Conservation (phyloP, 2,797 vertebrate species). For the Gymnothorax javanicus region DNA sequence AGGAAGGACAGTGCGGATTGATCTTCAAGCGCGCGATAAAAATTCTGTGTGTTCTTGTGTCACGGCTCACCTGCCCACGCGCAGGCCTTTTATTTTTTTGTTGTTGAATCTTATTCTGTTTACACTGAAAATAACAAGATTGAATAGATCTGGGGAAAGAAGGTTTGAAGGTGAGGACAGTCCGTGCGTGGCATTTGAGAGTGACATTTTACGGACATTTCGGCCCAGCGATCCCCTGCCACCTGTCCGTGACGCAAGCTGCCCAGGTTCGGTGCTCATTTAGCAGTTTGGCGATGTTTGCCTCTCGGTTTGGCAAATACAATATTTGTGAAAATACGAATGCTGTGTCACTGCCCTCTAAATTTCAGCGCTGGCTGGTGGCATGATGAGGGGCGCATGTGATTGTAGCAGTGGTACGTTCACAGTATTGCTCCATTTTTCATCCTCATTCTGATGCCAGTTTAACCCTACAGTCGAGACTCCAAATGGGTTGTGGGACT, state of each 20-base stretch:
- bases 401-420: too few species aligned
- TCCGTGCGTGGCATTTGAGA: neutral
- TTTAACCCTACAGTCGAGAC: too few species aligned
- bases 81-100: conserved; percentile 32
- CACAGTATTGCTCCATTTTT: too few species aligned
- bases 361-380: too few species aligned
- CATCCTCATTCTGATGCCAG: too few species aligned
- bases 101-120: conserved; percentile 54
- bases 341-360: too few species aligned
- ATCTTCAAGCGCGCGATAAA: conserved; percentile 51
- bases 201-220: neutral
- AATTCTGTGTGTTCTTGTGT: conserved; percentile 52
- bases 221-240: neutral
- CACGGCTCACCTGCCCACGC: conserved; percentile 58
- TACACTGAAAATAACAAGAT: conserved; percentile 52
- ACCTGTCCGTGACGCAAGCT: neutral
- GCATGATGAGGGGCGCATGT: too few species aligned
- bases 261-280: neutral
- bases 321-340: neutral
- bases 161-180: conserved; percentile 48
- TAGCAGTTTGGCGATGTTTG: neutral
- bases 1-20: conserved; percentile 49
- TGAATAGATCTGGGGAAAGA: conserved; percentile 50
- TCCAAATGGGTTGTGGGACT: too few species aligned
- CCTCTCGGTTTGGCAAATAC: neutral